These are phyloP conservation scores for Zaprionus nigranus DNA, from an alignment of 1,140 invertebrate species.

Conservation along the genomic window DNA sequence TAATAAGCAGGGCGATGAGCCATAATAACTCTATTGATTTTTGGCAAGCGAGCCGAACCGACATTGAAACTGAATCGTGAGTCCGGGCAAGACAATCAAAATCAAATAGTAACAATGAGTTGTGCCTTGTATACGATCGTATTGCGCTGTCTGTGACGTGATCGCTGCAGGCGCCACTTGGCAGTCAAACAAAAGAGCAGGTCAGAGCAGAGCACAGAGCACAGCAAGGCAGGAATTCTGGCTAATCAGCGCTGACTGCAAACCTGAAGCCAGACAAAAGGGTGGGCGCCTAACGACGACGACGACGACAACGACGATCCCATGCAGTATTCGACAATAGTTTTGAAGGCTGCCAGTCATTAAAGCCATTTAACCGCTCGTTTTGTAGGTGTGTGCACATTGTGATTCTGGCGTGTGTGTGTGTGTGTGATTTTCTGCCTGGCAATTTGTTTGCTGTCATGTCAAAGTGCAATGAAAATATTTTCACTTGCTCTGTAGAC, in stretches of 20 bases:
- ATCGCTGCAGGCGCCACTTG: conserved; percentile 80
- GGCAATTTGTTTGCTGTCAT: conserved; percentile 81
- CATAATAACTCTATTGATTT: conserved; percentile 81
- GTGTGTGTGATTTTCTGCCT: conserved; percentile 29
- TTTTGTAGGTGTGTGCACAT: conserved; percentile 28
- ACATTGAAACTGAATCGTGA: conserved; percentile 79
- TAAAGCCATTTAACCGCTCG: conserved; percentile 69
- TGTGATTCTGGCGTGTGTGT: conserved; percentile 11
- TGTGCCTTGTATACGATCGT: conserved; percentile 20
- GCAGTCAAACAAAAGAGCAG: conserved; percentile 75
- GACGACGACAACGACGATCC: conserved; percentile 51
- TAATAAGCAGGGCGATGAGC: conserved; percentile 58
- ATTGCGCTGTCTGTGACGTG: conserved; percentile 68
- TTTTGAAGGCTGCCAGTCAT: conserved; percentile 77
- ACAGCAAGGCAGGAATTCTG: conserved; percentile 65
- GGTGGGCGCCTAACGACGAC: conserved; percentile 59
- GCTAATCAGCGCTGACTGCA: conserved; percentile 69
- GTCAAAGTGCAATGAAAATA: conserved; percentile 82
- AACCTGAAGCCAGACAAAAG: conserved; percentile 49
- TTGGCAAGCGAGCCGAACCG: conserved; percentile 63
- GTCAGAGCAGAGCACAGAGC: conserved; percentile 29
- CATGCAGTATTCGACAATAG: conserved; percentile 51
- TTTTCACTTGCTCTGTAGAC: conserved; percentile 70
- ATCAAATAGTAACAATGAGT: conserved; percentile 66
- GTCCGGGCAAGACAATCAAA: conserved; percentile 68